phyloP scores from a whole-genome alignment of 2,888 invertebrate genomes.

The Epistrophe eligans region DNA sequence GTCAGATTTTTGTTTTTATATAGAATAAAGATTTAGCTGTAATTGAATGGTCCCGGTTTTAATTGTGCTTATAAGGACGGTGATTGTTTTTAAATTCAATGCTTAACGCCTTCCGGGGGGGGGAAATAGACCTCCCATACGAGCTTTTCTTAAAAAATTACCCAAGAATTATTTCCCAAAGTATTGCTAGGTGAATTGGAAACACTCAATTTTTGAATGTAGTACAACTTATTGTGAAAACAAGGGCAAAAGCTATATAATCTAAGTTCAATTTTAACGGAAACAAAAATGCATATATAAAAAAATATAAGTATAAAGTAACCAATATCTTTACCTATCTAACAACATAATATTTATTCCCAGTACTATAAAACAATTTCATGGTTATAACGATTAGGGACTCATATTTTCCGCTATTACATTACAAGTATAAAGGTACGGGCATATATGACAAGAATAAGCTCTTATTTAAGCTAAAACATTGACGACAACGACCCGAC shows the following conservation, averaged over 20 bases:
- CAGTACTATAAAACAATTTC: constrained; percentile 15
- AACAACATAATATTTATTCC: not conserved
- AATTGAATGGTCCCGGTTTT: too few relatives aligned
- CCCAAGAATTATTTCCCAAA: too few relatives aligned
- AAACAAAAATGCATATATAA: not conserved
- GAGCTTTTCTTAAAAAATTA: too few relatives aligned
- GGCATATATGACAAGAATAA: constrained; percentile 53
- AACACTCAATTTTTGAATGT: too few relatives aligned
- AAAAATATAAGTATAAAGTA: not conserved
- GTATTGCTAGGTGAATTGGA: too few relatives aligned
- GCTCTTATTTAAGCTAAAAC: constrained; percentile 26
- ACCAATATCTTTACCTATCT: not conserved
- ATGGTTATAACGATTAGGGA: constrained; percentile 28
- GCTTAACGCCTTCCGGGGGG: too few relatives aligned
- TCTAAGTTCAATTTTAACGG: not conserved
- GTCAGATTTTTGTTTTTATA: too few relatives aligned
- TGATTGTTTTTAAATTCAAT: too few relatives aligned
- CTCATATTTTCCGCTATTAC: constrained; percentile 69
- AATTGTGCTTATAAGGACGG: too few relatives aligned
- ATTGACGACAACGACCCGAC: not conserved
- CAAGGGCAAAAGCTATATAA: not conserved
- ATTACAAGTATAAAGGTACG: constrained; percentile 20
- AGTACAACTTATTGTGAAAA: too few relatives aligned
- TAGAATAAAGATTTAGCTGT: too few relatives aligned
- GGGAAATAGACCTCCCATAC: too few relatives aligned